Base-by-base conservation (phyloP, 1,140 invertebrate species). In the Maconellicoccus hirsutus region DNA sequence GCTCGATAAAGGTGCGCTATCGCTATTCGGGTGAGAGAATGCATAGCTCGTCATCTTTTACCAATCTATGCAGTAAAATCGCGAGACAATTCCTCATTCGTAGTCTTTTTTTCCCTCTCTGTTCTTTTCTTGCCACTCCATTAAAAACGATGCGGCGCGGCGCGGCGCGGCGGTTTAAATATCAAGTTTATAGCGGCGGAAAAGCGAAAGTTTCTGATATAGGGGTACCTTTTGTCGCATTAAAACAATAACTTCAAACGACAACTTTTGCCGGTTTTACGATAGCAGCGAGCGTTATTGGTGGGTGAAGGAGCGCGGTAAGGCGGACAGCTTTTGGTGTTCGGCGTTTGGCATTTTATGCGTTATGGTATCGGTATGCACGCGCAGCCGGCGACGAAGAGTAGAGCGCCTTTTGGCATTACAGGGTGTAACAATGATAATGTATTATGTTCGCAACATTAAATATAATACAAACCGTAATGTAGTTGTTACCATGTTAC, bases 361-460 rank as follows among this genome's bases (percentile, higher is more conserved):
- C n/a, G 42, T 52, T 52, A 52, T 19, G 42, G 42, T 52, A 52
- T 52, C 16, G 42, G 42, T 52, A 52, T 52, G 42, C 42, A 16
- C 10, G 42, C 42, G 42, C 2, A 19, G 42, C n/a, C n/a, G n/a
- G n/a, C n/a, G n/a, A 16, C 42, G 42, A 8, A 14, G 42, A 16
- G 42, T 16, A 14, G 42, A 52, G n/a, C 12, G 42, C 29, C 29
- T 52, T 52, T 52, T 52, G 42, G 42, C 42, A 52, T 52, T 25
- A 66, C 14, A 66, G 61, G 61, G 61, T 66, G 61, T 66, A 66
- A 23, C 61, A 26, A 66, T 66, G 61, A 66, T 26, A 66, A 66
- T 66, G 61, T 66, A 66, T 66, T 66, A 66, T 66, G 25, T 66
- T 66, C 61, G 61, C 61, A 26, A 66, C 61, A 66, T 66, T 66